Evolutionary conservation across 2,113 vertebrate genomes (phyloP), one percentile per base, ranked within the genome.

Genomic region (Brachypodius melanocephalos): DNA sequence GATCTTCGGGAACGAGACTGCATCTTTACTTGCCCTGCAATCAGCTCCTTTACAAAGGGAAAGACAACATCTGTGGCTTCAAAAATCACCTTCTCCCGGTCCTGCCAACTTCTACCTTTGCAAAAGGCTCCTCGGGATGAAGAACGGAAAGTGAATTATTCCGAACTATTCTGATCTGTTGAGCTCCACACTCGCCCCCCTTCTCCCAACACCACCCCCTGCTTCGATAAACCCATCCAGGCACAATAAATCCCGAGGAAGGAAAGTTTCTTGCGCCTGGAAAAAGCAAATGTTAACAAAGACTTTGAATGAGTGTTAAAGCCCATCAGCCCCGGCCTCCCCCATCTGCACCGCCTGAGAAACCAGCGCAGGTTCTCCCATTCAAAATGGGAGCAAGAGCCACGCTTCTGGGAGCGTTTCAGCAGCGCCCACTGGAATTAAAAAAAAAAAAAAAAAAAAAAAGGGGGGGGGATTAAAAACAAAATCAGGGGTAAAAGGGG

Each of bases 251-350:
- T 90, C 82, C 88, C 58, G 81, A 89, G 89, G 82, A 85, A 96
- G 78, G 57, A 97, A 98, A 98, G 95, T 98, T 98, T 98, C 92
- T 96, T 87, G 94, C 94, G 96, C 71, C 94, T 97, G 96, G 73
- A 92, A 96, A 96, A 96, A 58, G 13, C 90, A 81, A 88, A 88
- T 22, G 32, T 63, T 66, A 77, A 80, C 49, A 78, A 52, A 36
- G 68, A 61, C 48, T 84, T 74, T 29, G 36, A 59, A 69, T 42
- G 78, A 76, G n/a, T 8, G 3, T 29, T 63, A 32, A 63, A 46
- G 18, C 13, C n/a, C 54, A 67, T 42, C 77, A 77, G 48, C n/a
- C 63, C 72, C 28, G 59, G 77, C 84, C 90, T 86, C 85, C 61
- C 72, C 38, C 45, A 62, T 34, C 75, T 72, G 52, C 74, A 71